phyloP scores from a whole-genome alignment of 2,888 invertebrate species.

The Gymnosoma rotundatum region DNA sequence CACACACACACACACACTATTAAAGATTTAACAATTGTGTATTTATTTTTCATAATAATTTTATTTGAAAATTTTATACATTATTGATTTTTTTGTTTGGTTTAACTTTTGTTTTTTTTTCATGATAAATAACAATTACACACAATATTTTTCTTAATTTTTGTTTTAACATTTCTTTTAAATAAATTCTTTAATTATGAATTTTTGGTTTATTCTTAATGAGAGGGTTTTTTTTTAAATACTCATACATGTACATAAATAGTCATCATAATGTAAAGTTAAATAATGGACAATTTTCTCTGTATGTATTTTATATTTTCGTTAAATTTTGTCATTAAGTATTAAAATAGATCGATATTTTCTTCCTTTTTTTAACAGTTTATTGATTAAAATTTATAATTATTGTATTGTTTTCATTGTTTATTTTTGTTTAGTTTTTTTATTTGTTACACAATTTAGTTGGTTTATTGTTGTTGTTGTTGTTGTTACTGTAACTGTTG shows the following conservation, averaged over 20 bases:
- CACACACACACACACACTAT: too few relatives aligned
- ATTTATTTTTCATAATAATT: constrained; percentile 41
- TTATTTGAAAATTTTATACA: constrained; percentile 49
- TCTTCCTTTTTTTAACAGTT: constrained; percentile 39
- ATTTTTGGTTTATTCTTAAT: constrained; percentile 53
- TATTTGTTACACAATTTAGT: constrained; percentile 12
- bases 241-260: constrained; percentile 30
- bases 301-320: background rate
- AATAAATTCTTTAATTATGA: constrained; percentile 64
- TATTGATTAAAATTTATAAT: constrained; percentile 46
- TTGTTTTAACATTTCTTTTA: constrained; percentile 48
- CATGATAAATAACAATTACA: constrained; percentile 64
- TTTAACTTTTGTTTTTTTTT: constrained; percentile 19
- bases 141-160: constrained; percentile 46
- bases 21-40: background rate
- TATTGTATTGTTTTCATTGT: constrained; percentile 65
- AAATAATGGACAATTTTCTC: constrained; percentile 43
- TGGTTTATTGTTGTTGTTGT: constrained; percentile 15
- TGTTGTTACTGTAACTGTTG: background rate
- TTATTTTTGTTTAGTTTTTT: constrained; percentile 1
- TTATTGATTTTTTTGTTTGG: background rate
- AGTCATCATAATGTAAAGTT: constrained; percentile 48
- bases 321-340: constrained; percentile 39
- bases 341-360: constrained; percentile 63
- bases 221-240: constrained; percentile 36